Conservation (phyloP, 1,140 invertebrate species). For the Olivierus martensii region DNA sequence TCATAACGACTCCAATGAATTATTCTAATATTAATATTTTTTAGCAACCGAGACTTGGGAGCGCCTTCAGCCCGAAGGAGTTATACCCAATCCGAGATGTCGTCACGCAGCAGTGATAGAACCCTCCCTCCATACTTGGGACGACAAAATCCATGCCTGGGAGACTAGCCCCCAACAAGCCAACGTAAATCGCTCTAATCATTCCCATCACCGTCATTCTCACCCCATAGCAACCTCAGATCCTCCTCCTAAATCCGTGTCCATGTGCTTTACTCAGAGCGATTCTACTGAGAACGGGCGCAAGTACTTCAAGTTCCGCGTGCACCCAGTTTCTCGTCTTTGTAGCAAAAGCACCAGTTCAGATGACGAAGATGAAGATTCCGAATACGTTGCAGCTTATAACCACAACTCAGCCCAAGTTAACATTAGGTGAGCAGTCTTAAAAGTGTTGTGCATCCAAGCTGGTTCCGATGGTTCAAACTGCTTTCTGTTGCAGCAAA, state of each 20-base stretch:
- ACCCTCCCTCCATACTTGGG: slow-evolving; percentile 14
- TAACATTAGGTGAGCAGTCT: slow-evolving; percentile 9
- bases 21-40: slow-evolving; percentile 1
- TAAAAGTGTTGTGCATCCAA: background rate
- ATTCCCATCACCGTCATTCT: background rate
- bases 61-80: slow-evolving; percentile 46
- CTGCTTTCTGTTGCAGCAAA: slow-evolving; percentile 7
- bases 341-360: slow-evolving; percentile 17
- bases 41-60: slow-evolving; percentile 63
- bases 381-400: slow-evolving; percentile 13
- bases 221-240: background rate
- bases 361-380: slow-evolving; percentile 18
- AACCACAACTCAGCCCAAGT: slow-evolving; percentile 14
- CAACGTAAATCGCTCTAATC: background rate
- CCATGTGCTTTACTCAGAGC: slow-evolving; percentile 18
- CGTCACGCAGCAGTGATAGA: slow-evolving; percentile 33
- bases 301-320: slow-evolving; percentile 15
- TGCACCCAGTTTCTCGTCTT: slow-evolving; percentile 19
- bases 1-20: no score
- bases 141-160: slow-evolving; percentile 9
- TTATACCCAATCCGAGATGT: slow-evolving; percentile 53
- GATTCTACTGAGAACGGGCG: slow-evolving; percentile 1
- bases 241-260: slow-evolving; percentile 20
- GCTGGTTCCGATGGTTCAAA: background rate
- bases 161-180: background rate